These are phyloP conservation scores for Acestrorhynchus altus DNA, from an alignment of 2,797 vertebrate species.

Conservation along the genomic window DNA sequence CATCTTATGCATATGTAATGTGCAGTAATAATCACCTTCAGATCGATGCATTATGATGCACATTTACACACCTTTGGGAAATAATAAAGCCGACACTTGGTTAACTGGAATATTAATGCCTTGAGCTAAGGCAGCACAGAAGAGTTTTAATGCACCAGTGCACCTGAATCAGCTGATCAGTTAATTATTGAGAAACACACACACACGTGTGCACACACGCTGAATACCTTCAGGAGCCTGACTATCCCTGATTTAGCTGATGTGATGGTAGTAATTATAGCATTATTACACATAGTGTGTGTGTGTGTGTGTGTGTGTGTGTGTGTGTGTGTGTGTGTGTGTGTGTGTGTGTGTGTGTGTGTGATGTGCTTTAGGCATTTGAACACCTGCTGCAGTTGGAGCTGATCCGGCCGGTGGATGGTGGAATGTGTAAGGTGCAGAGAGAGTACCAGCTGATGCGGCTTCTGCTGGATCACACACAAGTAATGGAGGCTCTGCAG, in stretches of 20 bases:
- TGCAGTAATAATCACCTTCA: too few relatives aligned
- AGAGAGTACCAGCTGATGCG: slow-evolving; percentile 89
- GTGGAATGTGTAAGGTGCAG: slow-evolving; percentile 79
- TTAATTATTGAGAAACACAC: slow-evolving; percentile 28
- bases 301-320: slow-evolving; percentile 20
- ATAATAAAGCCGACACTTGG: not conserved
- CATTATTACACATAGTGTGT: slow-evolving; percentile 7
- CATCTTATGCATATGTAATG: too few relatives aligned
- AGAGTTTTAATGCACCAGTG: not conserved
- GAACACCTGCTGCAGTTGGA: slow-evolving; percentile 89
- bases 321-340: slow-evolving; percentile 16
- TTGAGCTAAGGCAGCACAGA: too few relatives aligned
- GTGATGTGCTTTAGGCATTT: slow-evolving; percentile 77
- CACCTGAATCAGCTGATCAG: slow-evolving; percentile 8
- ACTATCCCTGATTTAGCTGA: slow-evolving; percentile 34
- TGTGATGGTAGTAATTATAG: slow-evolving; percentile 35
- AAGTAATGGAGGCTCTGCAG: slow-evolving; percentile 94
- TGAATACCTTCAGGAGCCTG: not conserved
- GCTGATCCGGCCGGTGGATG: slow-evolving; percentile 82
- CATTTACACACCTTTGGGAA: too few relatives aligned
- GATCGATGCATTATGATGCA: too few relatives aligned
- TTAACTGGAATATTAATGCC: too few relatives aligned
- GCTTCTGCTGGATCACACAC: slow-evolving; percentile 88
- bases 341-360: slow-evolving; percentile 14
- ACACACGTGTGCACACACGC: not conserved